Base-by-base conservation (phyloP, 2,888 invertebrate species). In the Chouioia cunea region DNA sequence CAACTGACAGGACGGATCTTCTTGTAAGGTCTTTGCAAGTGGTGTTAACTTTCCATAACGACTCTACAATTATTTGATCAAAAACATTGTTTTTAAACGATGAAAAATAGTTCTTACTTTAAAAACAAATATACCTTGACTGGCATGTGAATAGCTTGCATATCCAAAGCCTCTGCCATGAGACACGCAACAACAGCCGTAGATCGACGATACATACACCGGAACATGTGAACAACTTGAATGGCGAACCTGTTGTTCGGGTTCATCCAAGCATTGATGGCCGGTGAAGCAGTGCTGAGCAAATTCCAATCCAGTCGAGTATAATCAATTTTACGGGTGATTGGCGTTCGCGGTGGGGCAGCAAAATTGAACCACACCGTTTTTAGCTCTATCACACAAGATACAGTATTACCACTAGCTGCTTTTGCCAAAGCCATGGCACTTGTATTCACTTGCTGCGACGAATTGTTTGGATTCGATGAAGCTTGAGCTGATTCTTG, bases 181-280 rank as follows among this genome's bases (percentile, higher is more conserved):
- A 97, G 89, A 80, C 96, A 96, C 64, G 97, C 97, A 70, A 97
- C 93, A 15, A 96, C 93, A 18, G 96, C 95, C 2, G 95, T 93
- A 36, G 93, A 91, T 65, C 95, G 88, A 57, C 93, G 88, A 73
- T 94, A 94, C 86, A 94, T 89, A 1, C 93, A 92, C 50, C 94
- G 89, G 77, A 94, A 90, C 88, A 97, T 89, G 66, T 93, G 91
- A 44, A 95, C 93, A 58, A 94, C 92, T 76, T 94, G 90, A 73
- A 94, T 93, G 58, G 96, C 94, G 72, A 97, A 90, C 18, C 96
- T 89, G 87, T 97, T 97, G 84, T 94, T 93, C 0, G 97, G 97
- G 88, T 97, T 97, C 92, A 98, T 93, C 98, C 98, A 98, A 0
- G 97, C 97, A 82, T 97, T 97, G 78, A 98, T 97, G 0, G 97